Percentiles rank a stretch among this genome's conserved stretches.
phyloP scores from a whole-genome alignment of 2,888 invertebrate species.

The Pegoplata infirma region DNA sequence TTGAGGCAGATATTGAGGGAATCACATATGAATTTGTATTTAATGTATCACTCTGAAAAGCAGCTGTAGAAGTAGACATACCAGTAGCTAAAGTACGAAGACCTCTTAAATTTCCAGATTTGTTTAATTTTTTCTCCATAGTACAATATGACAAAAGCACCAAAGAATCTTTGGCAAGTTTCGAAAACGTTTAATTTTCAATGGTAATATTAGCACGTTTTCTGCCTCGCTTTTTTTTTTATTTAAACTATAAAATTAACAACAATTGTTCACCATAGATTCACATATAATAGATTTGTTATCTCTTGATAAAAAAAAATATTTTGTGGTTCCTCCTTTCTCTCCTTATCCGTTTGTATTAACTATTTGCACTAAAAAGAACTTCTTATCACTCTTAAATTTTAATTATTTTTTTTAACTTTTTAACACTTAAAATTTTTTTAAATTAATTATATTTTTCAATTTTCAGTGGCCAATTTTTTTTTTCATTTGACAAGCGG shows the following conservation, averaged over 20 bases:
- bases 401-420: background rate
- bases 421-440: background rate
- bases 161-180: constrained; percentile 17
- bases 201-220: background rate
- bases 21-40: constrained; percentile 33
- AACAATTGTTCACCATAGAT: too few relatives aligned
- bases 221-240: background rate
- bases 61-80: background rate
- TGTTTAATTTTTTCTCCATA: constrained; percentile 47
- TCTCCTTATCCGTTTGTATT: too few relatives aligned
- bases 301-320: too few relatives aligned
- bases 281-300: too few relatives aligned
- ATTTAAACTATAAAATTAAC: too few relatives aligned
- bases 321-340: too few relatives aligned
- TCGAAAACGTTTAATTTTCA: background rate
- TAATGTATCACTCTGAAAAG: constrained; percentile 3
- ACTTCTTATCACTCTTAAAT: too few relatives aligned
- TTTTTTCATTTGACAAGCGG: constrained; percentile 39
- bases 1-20: constrained; percentile 44
- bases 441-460: background rate
- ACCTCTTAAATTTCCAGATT: constrained; percentile 8
- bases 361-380: background rate
- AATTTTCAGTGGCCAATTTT: background rate
- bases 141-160: background rate
- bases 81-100: background rate